Conservation (phyloP, 2,888 invertebrate genomes). For the Zygaena filipendulae region DNA sequence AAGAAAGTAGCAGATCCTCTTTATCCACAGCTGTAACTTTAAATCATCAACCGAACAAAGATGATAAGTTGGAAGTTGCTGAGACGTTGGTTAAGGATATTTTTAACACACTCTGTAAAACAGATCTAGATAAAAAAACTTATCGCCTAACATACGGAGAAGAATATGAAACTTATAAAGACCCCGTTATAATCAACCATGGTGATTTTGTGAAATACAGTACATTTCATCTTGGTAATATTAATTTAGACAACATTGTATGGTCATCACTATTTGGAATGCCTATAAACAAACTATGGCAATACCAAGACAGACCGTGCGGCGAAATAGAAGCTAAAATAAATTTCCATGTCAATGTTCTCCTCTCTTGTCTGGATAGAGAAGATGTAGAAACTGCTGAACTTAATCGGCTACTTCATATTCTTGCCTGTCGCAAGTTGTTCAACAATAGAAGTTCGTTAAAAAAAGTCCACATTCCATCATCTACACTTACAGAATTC, state of each 20-base stretch:
- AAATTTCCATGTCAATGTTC: slow-evolving; percentile 47
- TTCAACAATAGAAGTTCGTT: slow-evolving; percentile 51
- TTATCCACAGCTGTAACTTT: slow-evolving; percentile 24
- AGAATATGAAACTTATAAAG: slow-evolving; percentile 41
- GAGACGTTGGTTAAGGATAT: slow-evolving; percentile 36
- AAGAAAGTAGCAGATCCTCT: slow-evolving; percentile 25
- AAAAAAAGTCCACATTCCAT: slow-evolving; percentile 30
- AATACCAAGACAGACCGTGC: slow-evolving; percentile 22
- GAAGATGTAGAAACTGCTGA: slow-evolving; percentile 44
- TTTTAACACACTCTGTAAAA: slow-evolving; percentile 35
- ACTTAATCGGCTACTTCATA: slow-evolving; percentile 40
- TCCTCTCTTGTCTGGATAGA: slow-evolving; percentile 49
- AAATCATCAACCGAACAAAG: slow-evolving; percentile 18
- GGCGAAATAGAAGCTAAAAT: slow-evolving; percentile 42
- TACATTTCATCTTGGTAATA: slow-evolving; percentile 46
- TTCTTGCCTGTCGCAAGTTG: slow-evolving; percentile 47
- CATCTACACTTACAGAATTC: slow-evolving; percentile 37
- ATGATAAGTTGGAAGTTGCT: slow-evolving; percentile 28
- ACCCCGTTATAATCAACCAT: slow-evolving; percentile 41
- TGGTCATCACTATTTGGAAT: slow-evolving; percentile 32
- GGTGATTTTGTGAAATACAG: slow-evolving; percentile 41
- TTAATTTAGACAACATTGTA: slow-evolving; percentile 41
- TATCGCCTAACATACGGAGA: slow-evolving; percentile 47
- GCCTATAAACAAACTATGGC: slow-evolving; percentile 46
- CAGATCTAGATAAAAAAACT: slow-evolving; percentile 30